phyloP scores from a whole-genome alignment of 2,113 vertebrate species.

The Raja brachyura region DNA sequence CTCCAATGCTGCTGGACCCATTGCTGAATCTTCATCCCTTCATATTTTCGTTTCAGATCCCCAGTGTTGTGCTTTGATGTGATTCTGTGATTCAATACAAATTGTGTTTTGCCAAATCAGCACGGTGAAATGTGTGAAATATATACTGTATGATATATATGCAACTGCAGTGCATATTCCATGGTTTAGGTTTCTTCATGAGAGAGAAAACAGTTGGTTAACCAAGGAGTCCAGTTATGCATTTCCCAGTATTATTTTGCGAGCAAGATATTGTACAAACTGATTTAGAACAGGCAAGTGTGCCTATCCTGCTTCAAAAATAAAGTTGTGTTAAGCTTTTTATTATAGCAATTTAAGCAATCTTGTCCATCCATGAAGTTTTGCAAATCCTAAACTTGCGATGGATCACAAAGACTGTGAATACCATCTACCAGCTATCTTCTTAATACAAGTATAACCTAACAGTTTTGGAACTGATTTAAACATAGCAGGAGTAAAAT shows the following conservation, averaged over 20 bases:
- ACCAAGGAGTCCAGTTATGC: background rate
- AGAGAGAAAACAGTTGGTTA: background rate
- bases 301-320: background rate
- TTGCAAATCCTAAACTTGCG: background rate
- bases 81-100: background rate
- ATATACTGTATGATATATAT: too few relatives aligned
- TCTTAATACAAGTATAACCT: background rate
- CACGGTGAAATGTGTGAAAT: background rate
- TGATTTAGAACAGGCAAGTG: background rate
- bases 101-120: background rate
- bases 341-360: background rate
- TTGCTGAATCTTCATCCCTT: too few relatives aligned
- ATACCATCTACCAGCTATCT: background rate
- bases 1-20: too few relatives aligned
- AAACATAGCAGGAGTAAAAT: background rate
- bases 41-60: too few relatives aligned
- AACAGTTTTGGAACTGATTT: background rate
- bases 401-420: background rate
- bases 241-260: background rate
- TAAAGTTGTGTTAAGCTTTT: background rate
- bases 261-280: background rate
- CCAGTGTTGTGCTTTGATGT: background rate
- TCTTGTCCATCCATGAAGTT: background rate
- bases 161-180: background rate
- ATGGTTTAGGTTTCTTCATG: background rate